Evolutionary conservation across 2,888 invertebrate genomes (phyloP), one percentile per base, ranked within the genome.

Genomic region (Dyspetes luteomarginatus): DNA sequence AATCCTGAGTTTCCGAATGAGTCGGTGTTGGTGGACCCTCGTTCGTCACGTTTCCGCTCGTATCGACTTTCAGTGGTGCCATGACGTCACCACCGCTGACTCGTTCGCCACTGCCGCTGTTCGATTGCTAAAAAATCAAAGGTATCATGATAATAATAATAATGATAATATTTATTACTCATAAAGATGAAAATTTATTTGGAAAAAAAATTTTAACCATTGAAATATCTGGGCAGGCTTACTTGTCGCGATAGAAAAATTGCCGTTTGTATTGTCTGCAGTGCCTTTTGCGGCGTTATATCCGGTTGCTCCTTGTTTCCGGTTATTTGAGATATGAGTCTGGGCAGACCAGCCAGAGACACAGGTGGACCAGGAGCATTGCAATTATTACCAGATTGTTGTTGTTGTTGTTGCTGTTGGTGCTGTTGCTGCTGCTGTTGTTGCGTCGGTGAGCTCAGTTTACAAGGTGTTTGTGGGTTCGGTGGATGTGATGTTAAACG

Each of bases 11-110:
- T 93, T 96, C 94, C 85, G 96, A 96, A 92, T 95, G 95, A 85
- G 96, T 96, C n/a, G 96, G 96, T 84, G 96, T 96, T 60, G 96
- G 96, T 86, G 96, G 95, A 65, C 95, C 95, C 84, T 95, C 95
- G 83, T 89, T 90, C 69, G 91, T 86, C 50, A 86, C 85, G 86
- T 90, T 91, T 58, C 90, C 91, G 85, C 91, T 92, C 78, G 93
- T 94, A 87, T 94, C 94, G 85, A 94, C 93, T 89, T 93, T 93
- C 65, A 94, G 90, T 83, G 93, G 93, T 79, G 92, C 90, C 90
- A 91, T 91, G 48, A 92, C 88, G 75, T 92, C 92, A 73, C 88
- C 90, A 73, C 90, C 88, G 83, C 88, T 86, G 78, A 85, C 88
- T 55, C 91, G 90, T 75, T 88, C 89, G n/a, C n/a, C n/a, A 62